Base-by-base conservation (phyloP, 2,797 vertebrate genomes). In the Melanotaenia maccullochi region DNA sequence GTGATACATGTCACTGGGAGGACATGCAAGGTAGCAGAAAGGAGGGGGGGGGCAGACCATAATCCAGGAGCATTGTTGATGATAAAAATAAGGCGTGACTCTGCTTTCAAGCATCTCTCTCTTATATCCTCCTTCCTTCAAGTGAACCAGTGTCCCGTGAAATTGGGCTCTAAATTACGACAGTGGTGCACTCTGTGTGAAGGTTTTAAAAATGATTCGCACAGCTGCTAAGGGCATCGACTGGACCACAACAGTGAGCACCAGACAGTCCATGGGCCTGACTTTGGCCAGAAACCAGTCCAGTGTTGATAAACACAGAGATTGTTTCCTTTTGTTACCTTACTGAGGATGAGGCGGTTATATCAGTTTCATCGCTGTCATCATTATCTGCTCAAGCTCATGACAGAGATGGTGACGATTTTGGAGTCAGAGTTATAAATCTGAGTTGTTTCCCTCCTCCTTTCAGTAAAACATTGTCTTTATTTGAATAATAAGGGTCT, bases 81-180 rank as follows among this genome's bases (percentile, higher is more conserved):
- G 79, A 85, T 89, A 71, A 73, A 84, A 59, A 59, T 89, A 79
- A 89, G 90, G 86, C 93, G 76, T 92, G 93, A 94, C 95, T 94
- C 85, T 89, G 83, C 86, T 92, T 90, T 88, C 90, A 93, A 92
- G 92, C 92, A 83, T 94, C 69, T 71, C 78, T 60, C 79, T 88
- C 75, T 49, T 78, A 60, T 82, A 75, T 85, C 78, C 78, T 81
- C 92, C 92, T 91, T 94, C 93, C 94, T 96, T 93, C 91, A 94
- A 95, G 94, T 96, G 95, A 96, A 90, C 93, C 96, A 97, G 92
- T 81, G 92, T 96, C 93, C 95, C 96, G 95, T 97, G 96, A 97
- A 98, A 97, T 97, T 97, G 88, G 95, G 91, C 96, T 94, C 90
- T 95, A 92, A 95, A 96, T 97, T 96, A 94, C 89, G 89, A 90